Percentiles rank a stretch among this genome's conserved stretches.
Evolutionary conservation across 2,797 vertebrate species (phyloP).

Genomic region (Heterohyrax brucei): DNA sequence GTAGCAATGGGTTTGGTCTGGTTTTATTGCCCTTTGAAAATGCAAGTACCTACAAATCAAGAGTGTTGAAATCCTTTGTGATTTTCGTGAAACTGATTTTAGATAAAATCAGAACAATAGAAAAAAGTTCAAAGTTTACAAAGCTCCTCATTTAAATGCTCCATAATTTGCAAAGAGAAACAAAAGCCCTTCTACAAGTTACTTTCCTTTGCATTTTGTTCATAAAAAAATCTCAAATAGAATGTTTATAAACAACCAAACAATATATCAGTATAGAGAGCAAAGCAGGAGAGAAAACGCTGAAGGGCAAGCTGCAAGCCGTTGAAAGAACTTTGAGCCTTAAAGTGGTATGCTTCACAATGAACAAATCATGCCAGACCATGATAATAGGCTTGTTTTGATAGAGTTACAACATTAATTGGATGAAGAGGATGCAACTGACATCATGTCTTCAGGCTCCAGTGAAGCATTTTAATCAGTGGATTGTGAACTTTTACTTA

Average conservation of each 20-base stretch:
- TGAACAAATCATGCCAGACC: slow-evolving; percentile 64
- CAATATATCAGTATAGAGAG: slow-evolving; percentile 8
- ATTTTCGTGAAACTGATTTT: slow-evolving; percentile 36
- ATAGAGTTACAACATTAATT: slow-evolving; percentile 79
- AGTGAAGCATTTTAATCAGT: slow-evolving; percentile 85
- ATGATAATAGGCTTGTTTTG: slow-evolving; percentile 65
- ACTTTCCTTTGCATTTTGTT: slow-evolving; percentile 39
- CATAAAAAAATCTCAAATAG: not conserved
- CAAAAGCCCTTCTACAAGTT: slow-evolving; percentile 21
- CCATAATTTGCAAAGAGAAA: not conserved
- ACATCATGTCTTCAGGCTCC: slow-evolving; percentile 73
- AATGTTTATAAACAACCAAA: slow-evolving; percentile 16
- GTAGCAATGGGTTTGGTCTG: not conserved
- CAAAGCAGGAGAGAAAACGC: not conserved
- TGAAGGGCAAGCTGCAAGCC: slow-evolving; percentile 74
- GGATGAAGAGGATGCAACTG: slow-evolving; percentile 61
- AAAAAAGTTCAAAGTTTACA: slow-evolving; percentile 20
- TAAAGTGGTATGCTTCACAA: slow-evolving; percentile 46
- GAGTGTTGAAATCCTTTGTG: slow-evolving; percentile 21
- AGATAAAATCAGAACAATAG: not conserved
- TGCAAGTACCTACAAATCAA: slow-evolving; percentile 34
- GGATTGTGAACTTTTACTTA: slow-evolving; percentile 87
- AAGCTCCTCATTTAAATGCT: not conserved
- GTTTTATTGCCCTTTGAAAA: slow-evolving; percentile 61
- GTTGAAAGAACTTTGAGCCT: slow-evolving; percentile 69